Evolutionary conservation across 2,113 vertebrate genomes (phyloP), one percentile per base, ranked within the genome.

Genomic region (Semicossyphus pulcher): DNA sequence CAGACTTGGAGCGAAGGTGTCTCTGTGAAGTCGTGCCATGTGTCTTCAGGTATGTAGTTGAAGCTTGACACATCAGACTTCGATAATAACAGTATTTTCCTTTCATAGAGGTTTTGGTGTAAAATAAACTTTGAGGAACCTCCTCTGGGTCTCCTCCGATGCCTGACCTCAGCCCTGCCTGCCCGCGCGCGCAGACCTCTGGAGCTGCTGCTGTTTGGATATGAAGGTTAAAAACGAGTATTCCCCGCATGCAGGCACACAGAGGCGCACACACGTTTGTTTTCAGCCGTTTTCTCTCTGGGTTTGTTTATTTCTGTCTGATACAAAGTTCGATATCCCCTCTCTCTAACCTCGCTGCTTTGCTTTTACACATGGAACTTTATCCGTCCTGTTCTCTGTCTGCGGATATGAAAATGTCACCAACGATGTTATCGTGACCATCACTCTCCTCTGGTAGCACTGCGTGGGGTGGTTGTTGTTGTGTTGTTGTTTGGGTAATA

Each of bases 1-100:
- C 36, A 31, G 47, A 70, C 77, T 71, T 2, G 31, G 47, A 59
- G 75, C 48, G 25, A 18, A 61, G 64, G 58, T 74, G 62, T 84
- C 64, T 58, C 66, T 76, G 51, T 86, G 76, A 79, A 65, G 68
- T 32, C 7, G 25, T 73, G 51, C 73, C 81, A 65, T 74, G 63
- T 72, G 85, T 67, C 60, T 83, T 56, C 42, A 37, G 66, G 76
- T 67, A 18, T 78, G 87, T 72, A 64, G 60, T 70, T 60, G 70
- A 61, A 70, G 49, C 32, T 23, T 72, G 64, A 80, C 3, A 0
- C 70, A 72, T 62, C 26, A 65, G 59, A 73, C 81, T 2, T 64
- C 31, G 52, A 20, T 70, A 75, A 75, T 59, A 41, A 70, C 26
- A 48, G 23, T 5, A 10, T 48, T 83, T 76, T 64, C 26, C 63